Percentiles rank a stretch among this genome's conserved stretches.
These are phyloP conservation scores for Pterois miles DNA, from an alignment of 2,797 vertebrate genomes.

Conservation along the genomic window DNA sequence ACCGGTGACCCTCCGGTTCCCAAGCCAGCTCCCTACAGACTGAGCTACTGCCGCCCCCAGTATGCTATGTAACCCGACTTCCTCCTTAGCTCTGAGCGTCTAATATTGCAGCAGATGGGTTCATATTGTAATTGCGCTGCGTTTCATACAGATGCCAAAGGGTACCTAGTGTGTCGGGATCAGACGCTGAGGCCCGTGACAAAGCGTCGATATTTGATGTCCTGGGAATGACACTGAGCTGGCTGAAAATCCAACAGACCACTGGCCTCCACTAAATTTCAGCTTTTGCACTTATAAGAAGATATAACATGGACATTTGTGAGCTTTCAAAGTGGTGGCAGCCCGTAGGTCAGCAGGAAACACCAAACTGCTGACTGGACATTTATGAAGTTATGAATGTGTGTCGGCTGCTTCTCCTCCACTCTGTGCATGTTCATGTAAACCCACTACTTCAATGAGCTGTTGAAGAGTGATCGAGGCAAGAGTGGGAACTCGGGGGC, in stretches of 20 bases:
- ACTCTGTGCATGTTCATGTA: background rate
- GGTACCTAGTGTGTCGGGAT: background rate
- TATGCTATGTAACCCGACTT: background rate
- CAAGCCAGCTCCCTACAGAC: too few relatives aligned
- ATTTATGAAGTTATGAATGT: background rate
- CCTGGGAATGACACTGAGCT: background rate
- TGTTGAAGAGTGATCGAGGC: conserved; percentile 24
- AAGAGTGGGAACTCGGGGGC: conserved; percentile 18
- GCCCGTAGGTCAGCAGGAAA: background rate
- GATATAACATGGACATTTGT: rapidly evolving
- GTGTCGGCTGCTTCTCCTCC: background rate
- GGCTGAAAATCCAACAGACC: background rate
- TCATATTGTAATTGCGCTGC: background rate
- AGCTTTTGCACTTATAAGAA: background rate
- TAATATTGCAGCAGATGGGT: background rate
- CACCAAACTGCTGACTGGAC: background rate
- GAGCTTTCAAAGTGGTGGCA: background rate
- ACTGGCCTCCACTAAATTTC: background rate
- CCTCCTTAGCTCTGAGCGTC: background rate
- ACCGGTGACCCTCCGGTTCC: too few relatives aligned
- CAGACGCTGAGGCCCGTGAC: background rate
- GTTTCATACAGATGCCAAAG: background rate
- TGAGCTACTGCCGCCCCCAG: too few relatives aligned
- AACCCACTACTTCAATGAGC: background rate
- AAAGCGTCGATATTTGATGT: background rate